Evolutionary conservation across 2,888 invertebrate species (phyloP), one percentile per base, ranked within the genome.

Genomic region (Drosophila glabriapex): DNA sequence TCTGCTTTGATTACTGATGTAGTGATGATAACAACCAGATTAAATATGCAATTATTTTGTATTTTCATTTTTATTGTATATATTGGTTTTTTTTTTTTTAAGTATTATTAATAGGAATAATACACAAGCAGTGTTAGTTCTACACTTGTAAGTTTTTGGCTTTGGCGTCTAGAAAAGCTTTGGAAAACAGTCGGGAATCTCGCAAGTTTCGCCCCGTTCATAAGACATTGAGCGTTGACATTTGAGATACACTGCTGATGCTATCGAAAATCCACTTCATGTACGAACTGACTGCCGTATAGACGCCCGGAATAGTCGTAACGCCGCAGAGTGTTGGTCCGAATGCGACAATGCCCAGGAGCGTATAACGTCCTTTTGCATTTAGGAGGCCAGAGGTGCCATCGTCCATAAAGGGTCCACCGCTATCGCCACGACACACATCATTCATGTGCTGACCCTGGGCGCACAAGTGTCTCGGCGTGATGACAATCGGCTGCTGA

Each of bases 351-450:
- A 93, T 85, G 3, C 93, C 93, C 0, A 93, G 73, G 3, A 93
- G 53, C 7, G 91, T 91, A 64, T 89, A 76, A 9, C 84, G 89
- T 2, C 89, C 92, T 56, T 83, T 71, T 7, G 63, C 33, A 29
- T 79, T 78, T 1, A 86, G 60, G 0, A 89, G 1, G 4, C 91
- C 91, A 2, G 87, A 88, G 19, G 81, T 85, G 22, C 93, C 72
- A 70, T 91, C 88, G 39, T 89, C 87, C 92, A 93, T 94, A 10
- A 94, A 82, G 10, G 93, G 93, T 10, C 93, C 94, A 12, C 93
- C 93, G 56, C 93, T 93, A 60, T 94, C 94, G 14, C 93, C 93
- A 74, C 92, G 92, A 65, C 93, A 93, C 2, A 93, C 93, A 78
- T 93, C 94, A 66, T 92, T 91, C 90, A 92, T 93, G 25, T 93